Evolutionary conservation across 2,888 invertebrate genomes (phyloP).

Genomic region (Baronia brevicornis): DNA sequence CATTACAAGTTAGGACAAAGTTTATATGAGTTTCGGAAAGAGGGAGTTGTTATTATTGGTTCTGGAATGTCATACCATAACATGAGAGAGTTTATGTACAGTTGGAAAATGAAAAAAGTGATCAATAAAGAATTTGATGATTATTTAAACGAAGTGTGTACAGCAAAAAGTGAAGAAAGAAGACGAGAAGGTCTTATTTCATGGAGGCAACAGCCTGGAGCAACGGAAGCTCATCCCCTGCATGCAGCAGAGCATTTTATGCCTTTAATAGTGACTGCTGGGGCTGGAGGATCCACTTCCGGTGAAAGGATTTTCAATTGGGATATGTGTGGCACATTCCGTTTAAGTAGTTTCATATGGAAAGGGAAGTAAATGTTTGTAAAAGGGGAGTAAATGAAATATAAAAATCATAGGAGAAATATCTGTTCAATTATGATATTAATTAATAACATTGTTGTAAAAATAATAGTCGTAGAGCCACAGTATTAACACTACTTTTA

Average conservation of each 20-base stretch:
- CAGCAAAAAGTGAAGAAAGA: conserved; percentile 37
- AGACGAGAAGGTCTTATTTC: conserved; percentile 37
- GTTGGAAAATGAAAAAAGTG: conserved; percentile 31
- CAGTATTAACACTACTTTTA: too few species aligned
- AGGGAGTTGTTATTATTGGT: conserved; percentile 56
- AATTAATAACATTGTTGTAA: too few species aligned
- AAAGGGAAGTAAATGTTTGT: conserved; percentile 35
- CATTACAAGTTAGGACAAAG: conserved; percentile 56
- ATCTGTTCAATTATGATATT: conserved; percentile 4
- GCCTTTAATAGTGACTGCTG: conserved; percentile 59
- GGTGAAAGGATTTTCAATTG: conserved; percentile 60
- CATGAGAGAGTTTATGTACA: conserved; percentile 53
- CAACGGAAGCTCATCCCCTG: conserved; percentile 54
- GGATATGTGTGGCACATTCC: conserved; percentile 54
- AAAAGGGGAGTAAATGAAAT: background rate
- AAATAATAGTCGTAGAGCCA: too few species aligned
- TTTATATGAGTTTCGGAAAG: conserved; percentile 50
- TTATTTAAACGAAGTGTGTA: conserved; percentile 50
- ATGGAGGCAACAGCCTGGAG: conserved; percentile 53
- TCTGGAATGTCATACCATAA: conserved; percentile 70
- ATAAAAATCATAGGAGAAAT: background rate
- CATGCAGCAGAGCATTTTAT: conserved; percentile 62
- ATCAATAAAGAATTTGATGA: conserved; percentile 60
- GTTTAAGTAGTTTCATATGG: conserved; percentile 62
- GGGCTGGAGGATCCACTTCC: conserved; percentile 49